Base-by-base conservation (phyloP, 2,113 vertebrate genomes). In the Thalassarche chlororhynchos region DNA sequence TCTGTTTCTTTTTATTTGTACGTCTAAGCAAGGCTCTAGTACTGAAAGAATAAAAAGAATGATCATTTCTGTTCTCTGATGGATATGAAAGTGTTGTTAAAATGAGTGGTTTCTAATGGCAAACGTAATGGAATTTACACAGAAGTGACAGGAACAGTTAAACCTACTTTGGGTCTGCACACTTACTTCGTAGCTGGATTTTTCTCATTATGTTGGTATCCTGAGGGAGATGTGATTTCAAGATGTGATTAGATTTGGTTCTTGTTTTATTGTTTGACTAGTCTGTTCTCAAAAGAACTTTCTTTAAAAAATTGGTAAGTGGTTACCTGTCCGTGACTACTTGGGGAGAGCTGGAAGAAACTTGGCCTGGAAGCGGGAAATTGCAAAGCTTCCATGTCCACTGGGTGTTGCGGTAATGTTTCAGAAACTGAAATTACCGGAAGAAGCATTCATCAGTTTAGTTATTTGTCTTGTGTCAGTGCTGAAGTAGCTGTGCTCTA, bases 151-250 rank as follows among this genome's bases (percentile, higher is more conserved):
- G 72, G 46, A 82, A 21, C 60, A 38, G 58, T 38, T 66, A 25
- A 44, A 31, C 8, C 46, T 47, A 8, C 51, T 36, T 17, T 18
- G 16, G 14, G 24, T 20, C 52, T 93, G 58, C 16, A 9, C 25
- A 5, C 38, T 31, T 38, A 17, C 0, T 17, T 5, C 0, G 0
- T 44, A 51, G 66, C 58, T 94, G 46, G 29, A 4, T 8, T n/a
- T 42, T 34, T 54, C 32, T 84, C 15, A 0, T 31, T 15, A 3
- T 17, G 2, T 6, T 79, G 32, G 16, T 62, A 14, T 25, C 20
- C 13, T 46, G 34, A 77, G 23, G 46, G 40, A 23, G n/a, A 8
- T 32, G 68, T 12, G 29, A 25, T 55, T 38, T 25, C 44, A 20
- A 17, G 8, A 9, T 40, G n/a, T 26, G 29, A 26, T 58, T 65